phyloP scores from a whole-genome alignment of 1,140 invertebrate species.

The Littorina saxatilis region DNA sequence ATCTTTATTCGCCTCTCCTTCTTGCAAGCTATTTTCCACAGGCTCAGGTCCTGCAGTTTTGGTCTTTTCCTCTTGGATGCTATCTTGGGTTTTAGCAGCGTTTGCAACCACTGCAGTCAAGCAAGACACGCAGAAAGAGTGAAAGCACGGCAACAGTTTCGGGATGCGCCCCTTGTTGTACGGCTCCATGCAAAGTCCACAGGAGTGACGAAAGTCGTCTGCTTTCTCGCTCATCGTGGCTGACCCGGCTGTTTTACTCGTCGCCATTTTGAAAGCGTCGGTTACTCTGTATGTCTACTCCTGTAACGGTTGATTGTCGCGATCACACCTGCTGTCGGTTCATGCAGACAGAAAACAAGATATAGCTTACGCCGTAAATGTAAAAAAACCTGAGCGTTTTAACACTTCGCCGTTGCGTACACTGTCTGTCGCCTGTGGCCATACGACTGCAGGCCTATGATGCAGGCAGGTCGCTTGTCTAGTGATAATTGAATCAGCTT shows the following conservation, averaged over 20 bases:
- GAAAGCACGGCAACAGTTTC: conserved; percentile 2
- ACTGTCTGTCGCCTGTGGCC: no score
- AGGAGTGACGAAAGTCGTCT: conserved; percentile 3
- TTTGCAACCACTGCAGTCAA: neutral
- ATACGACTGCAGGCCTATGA: no score
- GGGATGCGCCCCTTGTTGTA: neutral
- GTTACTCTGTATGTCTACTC: neutral
- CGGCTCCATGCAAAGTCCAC: neutral
- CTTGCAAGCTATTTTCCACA: neutral
- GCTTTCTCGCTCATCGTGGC: neutral
- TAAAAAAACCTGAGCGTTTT: neutral
- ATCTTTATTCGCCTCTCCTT: neutral
- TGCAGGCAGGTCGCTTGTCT: no score
- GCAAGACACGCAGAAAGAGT: neutral
- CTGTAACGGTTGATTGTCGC: neutral
- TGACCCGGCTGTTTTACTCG: neutral
- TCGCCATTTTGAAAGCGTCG: neutral
- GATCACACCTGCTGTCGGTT: neutral
- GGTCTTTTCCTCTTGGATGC: neutral
- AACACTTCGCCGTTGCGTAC: neutral
- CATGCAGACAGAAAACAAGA: neutral
- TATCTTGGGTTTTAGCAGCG: neutral
- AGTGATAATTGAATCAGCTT: no score
- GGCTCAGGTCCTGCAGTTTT: neutral
- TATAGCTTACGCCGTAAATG: neutral